phyloP scores from a whole-genome alignment of 2,888 invertebrate species.

The Ellobium chinense region DNA sequence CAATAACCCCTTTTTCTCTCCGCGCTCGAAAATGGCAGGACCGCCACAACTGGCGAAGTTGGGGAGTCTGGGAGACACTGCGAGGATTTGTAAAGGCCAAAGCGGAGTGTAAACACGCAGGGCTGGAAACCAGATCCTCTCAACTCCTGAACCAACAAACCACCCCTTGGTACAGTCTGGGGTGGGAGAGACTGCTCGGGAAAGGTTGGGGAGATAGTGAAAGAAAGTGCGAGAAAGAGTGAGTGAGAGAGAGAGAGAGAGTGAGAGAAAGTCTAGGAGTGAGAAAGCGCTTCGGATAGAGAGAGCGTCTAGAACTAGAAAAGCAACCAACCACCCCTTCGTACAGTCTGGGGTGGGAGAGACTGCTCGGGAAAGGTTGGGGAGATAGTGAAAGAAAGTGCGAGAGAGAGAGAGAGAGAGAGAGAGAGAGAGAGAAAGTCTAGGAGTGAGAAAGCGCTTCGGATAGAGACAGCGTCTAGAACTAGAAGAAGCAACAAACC shows the following conservation, averaged over 20 bases:
- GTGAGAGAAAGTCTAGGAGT: background rate
- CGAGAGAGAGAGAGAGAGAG: background rate
- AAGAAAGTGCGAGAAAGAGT: background rate
- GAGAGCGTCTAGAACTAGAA: background rate
- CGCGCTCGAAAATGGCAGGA: too few relatives aligned
- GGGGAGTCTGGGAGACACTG: background rate
- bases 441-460: too few relatives aligned
- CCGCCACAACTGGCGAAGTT: background rate
- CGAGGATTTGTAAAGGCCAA: background rate
- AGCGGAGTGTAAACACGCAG: background rate
- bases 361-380: background rate
- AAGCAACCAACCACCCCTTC: background rate
- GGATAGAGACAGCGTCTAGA: too few relatives aligned
- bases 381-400: slow-evolving; percentile 5
- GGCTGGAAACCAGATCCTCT: background rate
- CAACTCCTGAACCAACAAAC: background rate
- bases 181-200: background rate
- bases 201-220: background rate
- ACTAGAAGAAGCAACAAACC: slow-evolving; percentile 6
- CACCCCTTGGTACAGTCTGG: background rate
- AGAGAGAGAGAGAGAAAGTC: too few relatives aligned
- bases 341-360: background rate
- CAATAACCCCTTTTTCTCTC: background rate
- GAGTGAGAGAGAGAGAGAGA: background rate
- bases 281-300: background rate